Evolutionary conservation across 2,113 vertebrate species (phyloP), one percentile per base, ranked within the genome.

Genomic region (Eudyptes chrysolophus): DNA sequence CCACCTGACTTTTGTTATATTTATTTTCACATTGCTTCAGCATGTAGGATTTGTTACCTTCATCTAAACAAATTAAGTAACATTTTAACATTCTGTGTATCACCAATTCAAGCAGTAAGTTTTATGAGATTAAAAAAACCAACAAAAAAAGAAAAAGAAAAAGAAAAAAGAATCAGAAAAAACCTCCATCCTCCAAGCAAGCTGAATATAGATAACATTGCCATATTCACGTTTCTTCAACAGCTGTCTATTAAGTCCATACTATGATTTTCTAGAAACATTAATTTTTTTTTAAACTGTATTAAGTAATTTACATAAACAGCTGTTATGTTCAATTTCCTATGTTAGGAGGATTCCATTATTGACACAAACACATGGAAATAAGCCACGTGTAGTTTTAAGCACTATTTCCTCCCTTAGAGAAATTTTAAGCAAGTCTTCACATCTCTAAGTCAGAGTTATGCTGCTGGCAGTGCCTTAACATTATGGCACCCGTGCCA

Each of bases 1-100:
- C 34, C 42, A 92, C 57, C 70, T 90, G 81, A 93, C 66, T 94
- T 95, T 55, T 89, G 87, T 89, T 90, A 81, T 62, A 64, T 93
- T 97, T 84, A 58, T 78, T 89, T 93, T 92, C 92, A 82, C 21
- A 25, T 88, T 94, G 51, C 58, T 97, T 62, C 49, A 92, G 70
- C 60, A 51, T 79, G 86, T 89, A 94, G 84, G 93, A 94, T 95
- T 87, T 76, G 75, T 95, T 97, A 97, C 87, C 96, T 97, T 93
- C 58, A 75, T 87, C 78, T 89, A 44, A 77, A 74, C 24, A 94
- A 94, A 81, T 44, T 34, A 97, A 96, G 42, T 66, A 46, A 87
- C 51, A 44, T 55, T 81, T 51, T 75, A 85, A 55, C 66, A 90
- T 54, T 84, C 87, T 72, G 38, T 36, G 38, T 72, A 92, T 92